Evolutionary conservation across 2,797 vertebrate genomes (phyloP).

Genomic region (Anableps anableps): DNA sequence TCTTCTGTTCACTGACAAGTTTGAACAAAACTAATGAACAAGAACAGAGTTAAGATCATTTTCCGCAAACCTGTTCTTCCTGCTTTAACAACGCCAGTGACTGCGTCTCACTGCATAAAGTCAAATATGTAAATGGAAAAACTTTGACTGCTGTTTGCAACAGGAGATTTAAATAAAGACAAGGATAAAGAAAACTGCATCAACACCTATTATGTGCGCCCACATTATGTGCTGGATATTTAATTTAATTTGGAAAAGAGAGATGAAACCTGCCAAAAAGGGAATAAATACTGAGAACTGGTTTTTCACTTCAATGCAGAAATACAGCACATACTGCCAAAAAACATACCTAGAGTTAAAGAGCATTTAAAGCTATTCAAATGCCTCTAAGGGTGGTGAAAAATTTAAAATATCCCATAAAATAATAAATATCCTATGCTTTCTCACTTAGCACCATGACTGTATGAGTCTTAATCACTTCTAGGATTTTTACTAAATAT

Average conservation of each 20-base stretch:
- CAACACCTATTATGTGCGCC: not conserved
- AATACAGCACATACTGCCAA: not conserved
- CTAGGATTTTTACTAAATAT: not conserved
- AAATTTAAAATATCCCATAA: not conserved
- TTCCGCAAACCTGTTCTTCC: constrained; percentile 31
- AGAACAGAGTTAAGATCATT: not conserved
- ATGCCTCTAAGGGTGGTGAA: not conserved
- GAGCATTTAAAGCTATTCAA: not conserved
- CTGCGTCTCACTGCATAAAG: not conserved
- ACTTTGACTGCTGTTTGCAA: not conserved
- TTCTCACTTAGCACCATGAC: not conserved
- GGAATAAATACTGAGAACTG: not conserved
- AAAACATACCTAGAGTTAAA: not conserved
- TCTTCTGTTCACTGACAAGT: not conserved
- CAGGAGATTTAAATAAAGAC: not conserved
- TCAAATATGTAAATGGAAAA: not conserved
- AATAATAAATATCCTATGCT: not conserved
- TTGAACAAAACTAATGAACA: not conserved
- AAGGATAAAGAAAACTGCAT: not conserved
- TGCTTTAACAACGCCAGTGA: constrained; percentile 1
- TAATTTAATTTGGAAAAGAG: not conserved
- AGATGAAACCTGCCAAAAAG: not conserved
- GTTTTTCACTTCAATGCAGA: not conserved
- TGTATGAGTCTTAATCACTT: not conserved
- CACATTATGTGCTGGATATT: not conserved